Evolutionary conservation across 2,797 vertebrate genomes (phyloP).

Genomic region (Odontamblyopus rebecca): DNA sequence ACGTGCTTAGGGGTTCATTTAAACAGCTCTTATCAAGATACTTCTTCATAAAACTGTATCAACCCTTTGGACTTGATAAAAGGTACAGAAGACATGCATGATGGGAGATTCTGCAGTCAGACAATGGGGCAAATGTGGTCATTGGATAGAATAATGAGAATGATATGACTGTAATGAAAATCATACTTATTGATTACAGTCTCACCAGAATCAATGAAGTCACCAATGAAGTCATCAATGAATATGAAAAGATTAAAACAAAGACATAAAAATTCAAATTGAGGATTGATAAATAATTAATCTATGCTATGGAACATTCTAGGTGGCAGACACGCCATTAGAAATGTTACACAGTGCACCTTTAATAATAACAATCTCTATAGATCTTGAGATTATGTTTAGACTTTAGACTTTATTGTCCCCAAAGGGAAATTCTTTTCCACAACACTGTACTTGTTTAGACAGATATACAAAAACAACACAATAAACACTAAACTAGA

Average conservation of each 20-base stretch:
- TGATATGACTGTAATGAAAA: background rate
- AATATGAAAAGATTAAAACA: background rate
- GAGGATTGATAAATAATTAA: too few species aligned
- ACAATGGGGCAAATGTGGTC: background rate
- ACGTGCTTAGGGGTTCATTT: constrained; percentile 48
- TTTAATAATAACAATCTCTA: too few species aligned
- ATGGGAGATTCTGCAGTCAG: background rate
- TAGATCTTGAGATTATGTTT: too few species aligned
- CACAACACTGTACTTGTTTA: too few species aligned
- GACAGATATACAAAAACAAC: too few species aligned
- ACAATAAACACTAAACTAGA: too few species aligned
- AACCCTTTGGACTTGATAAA: constrained; percentile 9
- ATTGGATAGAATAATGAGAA: background rate
- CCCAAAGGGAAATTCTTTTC: too few species aligned
- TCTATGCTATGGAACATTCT: too few species aligned
- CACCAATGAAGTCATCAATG: background rate
- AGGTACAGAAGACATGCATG: constrained; percentile 8
- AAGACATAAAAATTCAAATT: background rate
- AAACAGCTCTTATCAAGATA: constrained; percentile 28
- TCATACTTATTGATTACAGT: background rate
- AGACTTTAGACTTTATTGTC: too few species aligned
- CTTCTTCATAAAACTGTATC: constrained; percentile 24
- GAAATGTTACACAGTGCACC: too few species aligned
- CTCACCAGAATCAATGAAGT: background rate
- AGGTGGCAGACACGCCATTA: too few species aligned